Evolutionary conservation across 2,888 invertebrate species (phyloP), one percentile per base, ranked within the genome.

Genomic region (Eurytoma adleriae): DNA sequence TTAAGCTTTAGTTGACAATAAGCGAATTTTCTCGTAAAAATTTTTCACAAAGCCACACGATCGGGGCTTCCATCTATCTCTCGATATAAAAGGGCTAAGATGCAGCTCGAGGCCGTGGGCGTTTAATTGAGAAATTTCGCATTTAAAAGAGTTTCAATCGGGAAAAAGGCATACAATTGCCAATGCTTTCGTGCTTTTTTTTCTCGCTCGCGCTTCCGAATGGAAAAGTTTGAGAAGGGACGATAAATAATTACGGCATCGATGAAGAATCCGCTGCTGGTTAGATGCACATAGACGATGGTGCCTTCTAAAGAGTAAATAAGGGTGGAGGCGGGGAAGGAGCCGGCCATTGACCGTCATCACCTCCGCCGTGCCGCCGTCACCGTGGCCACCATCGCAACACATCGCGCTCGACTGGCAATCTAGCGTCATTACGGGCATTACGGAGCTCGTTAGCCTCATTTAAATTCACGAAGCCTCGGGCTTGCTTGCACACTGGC

Each of bases 361-460:
- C 40, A 40, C 40, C 40, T 40, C 40, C 40, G 10, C 10, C 40
- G 7, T 10, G 57, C 7, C 57, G 57, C n/a, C 20, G 57, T 20
- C 24, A 52, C 50, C 24, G 24, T 57, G 30, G 71, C 68, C 24
- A 52, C 50, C 24, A 18, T 57, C 52, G 71, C 68, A 57, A 77
- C 84, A 83, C 83, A 82, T 80, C 80, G 72, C 80, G 76, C 76
- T 78, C 75, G 73, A 64, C 73, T 61, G 78, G 86, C 89, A 89
- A 90, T 90, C 90, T 89, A 89, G 86, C 87, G 87, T 90, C 89
- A 89, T 90, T 89, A 90, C 89, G 85, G 85, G 85, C 89, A 89
- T 90, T 90, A 87, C 89, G 86, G 86, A 87, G 88, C 90, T 90
- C 89, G 89, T 90, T 90, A 90, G 90, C 89, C 89, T 90, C 89